Conservation (phyloP, 2,888 invertebrate species). For the Dascillus cervinus region DNA sequence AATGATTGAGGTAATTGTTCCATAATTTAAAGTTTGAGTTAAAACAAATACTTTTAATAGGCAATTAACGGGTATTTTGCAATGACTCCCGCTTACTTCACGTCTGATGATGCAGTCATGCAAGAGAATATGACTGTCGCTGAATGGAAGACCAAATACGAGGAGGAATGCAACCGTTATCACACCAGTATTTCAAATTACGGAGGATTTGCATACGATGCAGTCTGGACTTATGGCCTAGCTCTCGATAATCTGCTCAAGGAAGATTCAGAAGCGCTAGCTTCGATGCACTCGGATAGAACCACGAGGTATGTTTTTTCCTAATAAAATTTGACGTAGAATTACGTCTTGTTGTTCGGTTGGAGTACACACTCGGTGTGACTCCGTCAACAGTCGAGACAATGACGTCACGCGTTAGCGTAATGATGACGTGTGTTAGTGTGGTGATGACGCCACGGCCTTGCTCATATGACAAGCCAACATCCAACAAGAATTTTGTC, state of each 20-base stretch:
- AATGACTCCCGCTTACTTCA: slow-evolving; percentile 61
- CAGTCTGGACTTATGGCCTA: slow-evolving; percentile 71
- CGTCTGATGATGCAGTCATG: slow-evolving; percentile 50
- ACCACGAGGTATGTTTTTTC: slow-evolving; percentile 43
- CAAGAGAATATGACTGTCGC: slow-evolving; percentile 58
- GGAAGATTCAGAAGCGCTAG: slow-evolving; percentile 51
- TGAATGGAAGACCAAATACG: slow-evolving; percentile 52
- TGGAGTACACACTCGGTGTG: no score
- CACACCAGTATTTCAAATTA: slow-evolving; percentile 47
- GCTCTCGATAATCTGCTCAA: slow-evolving; percentile 58
- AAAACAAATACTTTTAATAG: slow-evolving; percentile 29
- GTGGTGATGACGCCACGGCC: no score
- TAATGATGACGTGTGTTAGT: no score
- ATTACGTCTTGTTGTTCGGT: no score
- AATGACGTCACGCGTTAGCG: no score
- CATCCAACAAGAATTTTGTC: no score
- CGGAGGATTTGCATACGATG: slow-evolving; percentile 73
- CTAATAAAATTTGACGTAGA: background rate
- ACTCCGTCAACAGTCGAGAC: no score
- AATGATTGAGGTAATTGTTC: slow-evolving; percentile 46
- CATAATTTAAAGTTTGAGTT: slow-evolving; percentile 1
- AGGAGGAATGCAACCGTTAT: slow-evolving; percentile 14
- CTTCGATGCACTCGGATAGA: slow-evolving; percentile 47
- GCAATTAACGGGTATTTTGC: slow-evolving; percentile 68
- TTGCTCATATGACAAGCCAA: no score